Evolutionary conservation across 1,140 invertebrate genomes (phyloP), one percentile per base, ranked within the genome.

Genomic region (Lordiphosa collinella): DNA sequence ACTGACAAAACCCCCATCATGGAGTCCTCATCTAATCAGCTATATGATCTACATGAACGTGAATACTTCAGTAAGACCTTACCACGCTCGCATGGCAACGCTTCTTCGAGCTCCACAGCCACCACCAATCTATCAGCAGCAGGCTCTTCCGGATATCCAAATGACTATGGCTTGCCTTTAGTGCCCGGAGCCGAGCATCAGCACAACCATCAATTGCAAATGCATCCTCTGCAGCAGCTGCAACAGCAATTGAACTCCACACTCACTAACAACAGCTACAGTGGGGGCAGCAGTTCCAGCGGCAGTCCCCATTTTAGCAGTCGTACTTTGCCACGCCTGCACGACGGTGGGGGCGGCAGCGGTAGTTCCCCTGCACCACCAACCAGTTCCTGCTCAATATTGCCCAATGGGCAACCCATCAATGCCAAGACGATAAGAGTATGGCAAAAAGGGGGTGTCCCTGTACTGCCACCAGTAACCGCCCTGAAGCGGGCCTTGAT

Each of bases 401-500:
- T 84, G 47, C 74, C 87, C 36, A 88, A 87, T 87, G 86, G 79
- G 4, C 79, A 85, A 44, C 89, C 90, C 18, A 89, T 90, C 31
- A 92, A 91, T 73, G 93, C 94, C 37, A 95, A 95, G 87, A 95
- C 95, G 54, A 91, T 95, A 73, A 91, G 95, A 25, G 94, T 96
- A 50, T 96, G 95, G 95, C 94, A 96, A 79, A 93, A 94, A 44
- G 94, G 94, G 52, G 93, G 92, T 12, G 93, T 95, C 36, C 94
- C 94, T 36, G 94, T 96, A 6, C 89, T 96, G 66, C 95, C 95
- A 1, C 94, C 95, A 1, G 95, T 96, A 5, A 94, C 32, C 70
- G 95, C 91, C 65, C 91, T 93, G 16, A 96, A 96, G 85, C 93
- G 94, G 46, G 95, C 94, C 8, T 91, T 95, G 2, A 93, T 92